Evolutionary conservation across 1,140 invertebrate species (phyloP).

Genomic region (Protaetia brevitarsis): DNA sequence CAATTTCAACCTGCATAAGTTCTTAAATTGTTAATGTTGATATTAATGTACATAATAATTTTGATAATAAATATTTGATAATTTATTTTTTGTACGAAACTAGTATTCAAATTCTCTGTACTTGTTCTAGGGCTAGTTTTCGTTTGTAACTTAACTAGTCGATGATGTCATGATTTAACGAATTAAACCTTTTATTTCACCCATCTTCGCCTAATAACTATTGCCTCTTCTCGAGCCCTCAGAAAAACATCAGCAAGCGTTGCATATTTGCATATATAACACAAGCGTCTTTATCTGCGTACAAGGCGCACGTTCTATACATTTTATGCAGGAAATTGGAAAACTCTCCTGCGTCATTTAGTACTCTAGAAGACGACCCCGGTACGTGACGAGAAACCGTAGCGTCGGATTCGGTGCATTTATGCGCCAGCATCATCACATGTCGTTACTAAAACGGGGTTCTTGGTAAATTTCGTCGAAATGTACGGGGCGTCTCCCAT

Average conservation of each 20-base stretch:
- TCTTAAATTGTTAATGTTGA: too few relatives aligned
- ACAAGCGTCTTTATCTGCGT: slow-evolving; percentile 5
- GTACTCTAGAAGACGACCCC: not conserved
- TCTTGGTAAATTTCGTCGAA: not conserved
- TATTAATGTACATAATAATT: too few relatives aligned
- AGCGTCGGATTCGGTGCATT: not conserved
- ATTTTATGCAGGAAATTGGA: slow-evolving; percentile 9
- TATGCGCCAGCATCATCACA: not conserved
- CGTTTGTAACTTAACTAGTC: too few relatives aligned
- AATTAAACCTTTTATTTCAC: too few relatives aligned
- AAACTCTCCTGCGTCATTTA: slow-evolving; percentile 5
- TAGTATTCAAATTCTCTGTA: too few relatives aligned
- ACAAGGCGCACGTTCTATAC: slow-evolving; percentile 3
- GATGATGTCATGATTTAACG: too few relatives aligned
- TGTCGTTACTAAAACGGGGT: not conserved
- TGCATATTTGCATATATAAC: not conserved
- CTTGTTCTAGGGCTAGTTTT: too few relatives aligned
- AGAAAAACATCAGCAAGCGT: not conserved
- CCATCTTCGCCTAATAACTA: too few relatives aligned
- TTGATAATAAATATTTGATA: too few relatives aligned
- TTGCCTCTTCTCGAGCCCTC: too few relatives aligned
- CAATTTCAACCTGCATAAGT: too few relatives aligned
- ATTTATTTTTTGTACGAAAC: too few relatives aligned
- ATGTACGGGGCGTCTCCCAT: not conserved
- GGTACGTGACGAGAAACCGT: not conserved